These are phyloP conservation scores for Buteo buteo DNA, from an alignment of 2,113 vertebrate genomes.

Conservation along the genomic window DNA sequence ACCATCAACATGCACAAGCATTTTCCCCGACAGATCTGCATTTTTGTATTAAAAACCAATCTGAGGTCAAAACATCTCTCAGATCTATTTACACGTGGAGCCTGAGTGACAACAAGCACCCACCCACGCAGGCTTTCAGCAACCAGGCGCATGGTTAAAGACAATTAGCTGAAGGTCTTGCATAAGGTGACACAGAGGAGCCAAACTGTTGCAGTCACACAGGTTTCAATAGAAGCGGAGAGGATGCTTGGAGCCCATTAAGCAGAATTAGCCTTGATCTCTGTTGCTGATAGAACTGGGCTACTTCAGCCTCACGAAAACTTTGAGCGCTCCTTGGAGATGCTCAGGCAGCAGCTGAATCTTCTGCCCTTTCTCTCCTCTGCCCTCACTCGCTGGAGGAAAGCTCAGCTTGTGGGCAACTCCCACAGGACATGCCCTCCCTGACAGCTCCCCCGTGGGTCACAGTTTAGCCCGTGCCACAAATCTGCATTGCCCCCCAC, in stretches of 20 bases:
- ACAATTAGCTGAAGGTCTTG: neutral
- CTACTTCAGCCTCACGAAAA: neutral
- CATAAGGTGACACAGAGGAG: neutral
- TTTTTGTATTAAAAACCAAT: neutral
- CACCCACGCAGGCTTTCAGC: rapidly evolving
- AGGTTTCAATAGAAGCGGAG: neutral
- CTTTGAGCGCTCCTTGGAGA: neutral
- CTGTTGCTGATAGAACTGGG: rapidly evolving
- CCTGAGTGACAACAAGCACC: neutral
- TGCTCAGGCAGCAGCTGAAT: neutral
- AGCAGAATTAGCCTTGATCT: neutral
- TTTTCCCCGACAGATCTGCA: neutral
- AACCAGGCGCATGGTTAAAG: neutral
- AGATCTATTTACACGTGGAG: neutral
- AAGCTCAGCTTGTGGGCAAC: neutral
- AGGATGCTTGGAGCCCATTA: neutral
- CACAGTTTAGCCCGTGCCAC: neutral
- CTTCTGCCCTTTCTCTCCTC: neutral
- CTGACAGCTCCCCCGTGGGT: neutral
- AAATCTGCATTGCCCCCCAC: neutral
- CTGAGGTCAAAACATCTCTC: neutral
- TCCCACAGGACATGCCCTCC: neutral
- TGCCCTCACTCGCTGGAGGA: rapidly evolving
- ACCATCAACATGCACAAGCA: neutral
- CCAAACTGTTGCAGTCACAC: neutral